phyloP scores from a whole-genome alignment of 2,888 invertebrate genomes.

The Sinodicranocentrus sp. region DNA sequence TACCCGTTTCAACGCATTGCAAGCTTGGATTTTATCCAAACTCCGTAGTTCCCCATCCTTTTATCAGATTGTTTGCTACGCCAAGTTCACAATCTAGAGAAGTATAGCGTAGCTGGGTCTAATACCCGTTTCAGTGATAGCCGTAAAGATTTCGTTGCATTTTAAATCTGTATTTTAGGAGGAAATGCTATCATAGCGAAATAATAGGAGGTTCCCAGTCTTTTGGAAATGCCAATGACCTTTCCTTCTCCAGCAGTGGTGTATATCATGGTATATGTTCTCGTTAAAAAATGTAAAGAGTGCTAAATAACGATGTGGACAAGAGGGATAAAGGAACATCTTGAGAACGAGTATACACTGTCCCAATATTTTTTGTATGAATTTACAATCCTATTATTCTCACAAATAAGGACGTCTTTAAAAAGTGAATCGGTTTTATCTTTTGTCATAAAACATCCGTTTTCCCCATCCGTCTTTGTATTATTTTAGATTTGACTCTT shows the following conservation, averaged over 20 bases:
- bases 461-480: not conserved
- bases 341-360: not conserved
- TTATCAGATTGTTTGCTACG: not conserved
- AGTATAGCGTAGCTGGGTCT: not conserved
- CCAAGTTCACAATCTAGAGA: not conserved
- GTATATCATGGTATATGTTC: not conserved
- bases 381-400: not conserved
- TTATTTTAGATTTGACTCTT: not conserved
- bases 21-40: not conserved
- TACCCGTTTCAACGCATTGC: not conserved
- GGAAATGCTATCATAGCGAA: no score
- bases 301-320: not conserved
- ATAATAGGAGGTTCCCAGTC: no score
- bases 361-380: not conserved
- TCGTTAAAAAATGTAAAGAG: not conserved
- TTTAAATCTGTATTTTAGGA: no score
- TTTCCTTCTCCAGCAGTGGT: slow-evolving; percentile 26
- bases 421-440: no score
- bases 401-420: not conserved
- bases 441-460: no score
- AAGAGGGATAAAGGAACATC: not conserved
- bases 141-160: no score
- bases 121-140: not conserved
- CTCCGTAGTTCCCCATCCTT: not conserved
- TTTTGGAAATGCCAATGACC: slow-evolving; percentile 54